Evolutionary conservation across 2,113 vertebrate species (phyloP), one percentile per base, ranked within the genome.

Genomic region (Chauna torquata): DNA sequence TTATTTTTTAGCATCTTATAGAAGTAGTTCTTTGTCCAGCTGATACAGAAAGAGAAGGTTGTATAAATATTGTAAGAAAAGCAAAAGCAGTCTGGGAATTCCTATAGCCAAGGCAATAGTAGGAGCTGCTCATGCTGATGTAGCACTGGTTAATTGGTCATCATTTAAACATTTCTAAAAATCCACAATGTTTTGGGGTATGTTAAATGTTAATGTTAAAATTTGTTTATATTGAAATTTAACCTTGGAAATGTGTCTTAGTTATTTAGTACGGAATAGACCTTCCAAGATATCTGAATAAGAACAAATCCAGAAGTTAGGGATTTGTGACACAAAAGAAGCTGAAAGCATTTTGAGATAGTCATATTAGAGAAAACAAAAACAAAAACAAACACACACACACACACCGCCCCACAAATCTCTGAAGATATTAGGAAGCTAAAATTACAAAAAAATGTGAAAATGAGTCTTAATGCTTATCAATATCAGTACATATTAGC

Each of bases 121-220:
- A 65, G 95, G 97, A 92, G 72, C 65, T 79, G 74, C 88, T 74
- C 90, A 59, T 86, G 94, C 64, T 86, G 79, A 97, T 81, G 68
- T 90, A 88, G 95, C 86, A 58, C 47, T 95, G 59, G 61, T 85
- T 93, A 96, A 95, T 90, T 97, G 93, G 76, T 95, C 30, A 83
- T 78, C 0, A 81, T 70, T 86, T 91, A 57, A 91, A 82, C 2
- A n/a, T 28, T 82, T 86, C 66, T 82, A 4, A 34, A 44, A 61
- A 49, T 32, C 1, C 16, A 72, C 40, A 86, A 45, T 38, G 2
- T 40, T 86, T 44, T 70, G 13, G 88, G 61, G n/a, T n/a, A n/a
- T n/a, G n/a, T n/a, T n/a, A n/a, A n/a, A n/a, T n/a, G n/a, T n/a
- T n/a, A n/a, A n/a, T n/a, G n/a, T n/a, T n/a, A n/a, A n/a, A n/a